phyloP scores from a whole-genome alignment of 53 echinoderm and acorn worm species.

The Echinometra lucunter region DNA sequence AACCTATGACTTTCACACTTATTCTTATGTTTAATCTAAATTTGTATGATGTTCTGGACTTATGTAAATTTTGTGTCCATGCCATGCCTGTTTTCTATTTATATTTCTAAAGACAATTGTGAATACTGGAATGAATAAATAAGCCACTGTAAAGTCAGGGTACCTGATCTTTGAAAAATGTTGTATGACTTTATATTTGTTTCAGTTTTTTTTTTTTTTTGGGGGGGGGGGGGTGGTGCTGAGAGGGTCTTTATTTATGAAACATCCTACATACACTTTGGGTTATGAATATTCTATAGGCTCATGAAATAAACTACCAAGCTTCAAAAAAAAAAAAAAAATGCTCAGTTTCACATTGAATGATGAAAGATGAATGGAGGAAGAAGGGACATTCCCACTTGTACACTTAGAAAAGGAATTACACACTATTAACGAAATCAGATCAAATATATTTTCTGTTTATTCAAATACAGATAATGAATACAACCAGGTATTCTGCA shows the following conservation, averaged over 20 bases:
- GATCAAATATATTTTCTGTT: background rate
- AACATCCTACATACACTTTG: no score
- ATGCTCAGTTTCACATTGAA: no score
- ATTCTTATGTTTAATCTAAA: background rate
- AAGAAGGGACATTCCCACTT: background rate
- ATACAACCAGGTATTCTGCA: conserved; percentile 10
- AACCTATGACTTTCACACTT: background rate
- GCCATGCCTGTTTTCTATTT: conserved; percentile 16
- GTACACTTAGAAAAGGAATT: background rate
- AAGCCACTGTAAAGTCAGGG: background rate
- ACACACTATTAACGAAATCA: background rate
- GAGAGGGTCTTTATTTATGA: no score
- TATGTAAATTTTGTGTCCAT: conserved; percentile 6
- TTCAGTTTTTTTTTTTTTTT: background rate
- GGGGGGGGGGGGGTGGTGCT: no score
- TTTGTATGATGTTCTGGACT: background rate
- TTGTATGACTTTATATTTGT: background rate
- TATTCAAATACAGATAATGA: background rate
- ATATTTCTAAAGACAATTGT: background rate
- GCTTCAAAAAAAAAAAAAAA: no score
- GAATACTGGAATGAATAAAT: conserved; percentile 1
- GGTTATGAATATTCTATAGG: no score
- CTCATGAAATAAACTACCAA: no score
- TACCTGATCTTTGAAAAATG: background rate
- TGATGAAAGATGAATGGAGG: no score